Evolutionary conservation across 1,140 invertebrate species (phyloP).

Genomic region (Protaetia brevitarsis): DNA sequence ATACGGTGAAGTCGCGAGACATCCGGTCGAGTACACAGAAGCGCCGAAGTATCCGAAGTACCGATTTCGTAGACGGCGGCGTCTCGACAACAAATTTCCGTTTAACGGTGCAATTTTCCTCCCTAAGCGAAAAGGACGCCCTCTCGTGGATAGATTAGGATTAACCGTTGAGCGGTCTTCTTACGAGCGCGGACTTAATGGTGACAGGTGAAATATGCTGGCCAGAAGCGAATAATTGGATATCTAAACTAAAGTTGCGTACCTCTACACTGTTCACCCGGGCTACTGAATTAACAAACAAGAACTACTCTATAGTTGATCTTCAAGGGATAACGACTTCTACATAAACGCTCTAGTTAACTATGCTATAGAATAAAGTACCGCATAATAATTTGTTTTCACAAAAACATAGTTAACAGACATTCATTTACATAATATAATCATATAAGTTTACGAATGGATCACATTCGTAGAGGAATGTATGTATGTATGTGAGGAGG

Average conservation of each 20-base stretch:
- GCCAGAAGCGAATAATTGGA: conserved; percentile 13
- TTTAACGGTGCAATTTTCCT: conserved; percentile 14
- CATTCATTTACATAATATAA: no score
- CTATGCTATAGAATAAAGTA: neutral
- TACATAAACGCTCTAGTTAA: neutral
- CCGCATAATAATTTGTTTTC: no score
- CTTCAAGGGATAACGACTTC: neutral
- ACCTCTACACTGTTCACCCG: neutral
- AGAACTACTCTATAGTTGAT: neutral
- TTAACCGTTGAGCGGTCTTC: conserved; percentile 13
- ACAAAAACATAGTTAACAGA: no score
- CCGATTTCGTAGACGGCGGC: neutral
- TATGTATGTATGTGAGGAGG: no score
- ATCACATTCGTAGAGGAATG: no score
- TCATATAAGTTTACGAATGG: no score
- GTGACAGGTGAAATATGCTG: conserved; percentile 11
- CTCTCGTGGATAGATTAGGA: conserved; percentile 13
- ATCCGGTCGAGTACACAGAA: no score
- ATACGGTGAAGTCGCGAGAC: no score
- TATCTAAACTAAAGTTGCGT: conserved; percentile 7
- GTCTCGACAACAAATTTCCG: conserved; percentile 5
- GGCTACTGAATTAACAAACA: conserved; percentile 1
- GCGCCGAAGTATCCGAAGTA: no score
- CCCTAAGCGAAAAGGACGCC: neutral
- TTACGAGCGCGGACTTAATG: conserved; percentile 7